These are phyloP conservation scores for Solenopsis invicta DNA, from an alignment of 1,140 invertebrate species.

Conservation along the genomic window DNA sequence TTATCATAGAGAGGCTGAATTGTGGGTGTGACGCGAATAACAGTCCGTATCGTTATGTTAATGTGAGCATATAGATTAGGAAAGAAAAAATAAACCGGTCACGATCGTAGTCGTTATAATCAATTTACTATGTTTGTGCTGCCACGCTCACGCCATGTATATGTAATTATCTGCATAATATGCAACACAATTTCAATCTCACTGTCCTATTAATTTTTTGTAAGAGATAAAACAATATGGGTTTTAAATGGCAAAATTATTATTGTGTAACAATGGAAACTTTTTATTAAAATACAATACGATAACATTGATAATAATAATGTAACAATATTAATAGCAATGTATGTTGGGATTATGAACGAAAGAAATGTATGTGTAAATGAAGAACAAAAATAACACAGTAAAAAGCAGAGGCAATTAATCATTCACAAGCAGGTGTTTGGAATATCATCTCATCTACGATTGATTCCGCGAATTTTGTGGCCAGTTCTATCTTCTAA, in stretches of 20 bases:
- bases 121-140: background rate
- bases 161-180: background rate
- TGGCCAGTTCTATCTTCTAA: background rate
- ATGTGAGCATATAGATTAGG: constrained; percentile 31
- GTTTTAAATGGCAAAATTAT: background rate
- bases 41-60: constrained; percentile 31
- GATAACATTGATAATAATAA: background rate
- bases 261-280: background rate
- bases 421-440: background rate
- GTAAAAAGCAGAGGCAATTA: background rate
- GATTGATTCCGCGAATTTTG: constrained; percentile 26
- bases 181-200: constrained; percentile 8
- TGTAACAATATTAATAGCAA: background rate
- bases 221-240: background rate
- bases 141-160: background rate
- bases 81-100: constrained; percentile 51
- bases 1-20: background rate
- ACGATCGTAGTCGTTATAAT: background rate
- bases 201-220: background rate
- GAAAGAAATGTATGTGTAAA: background rate
- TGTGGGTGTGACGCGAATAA: constrained; percentile 54
- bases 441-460: constrained; percentile 16
- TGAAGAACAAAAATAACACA: background rate
- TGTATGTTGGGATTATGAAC: background rate
- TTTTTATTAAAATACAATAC: background rate